Evolutionary conservation across 2,113 vertebrate species (phyloP).

Genomic region (Centropus unirufus): DNA sequence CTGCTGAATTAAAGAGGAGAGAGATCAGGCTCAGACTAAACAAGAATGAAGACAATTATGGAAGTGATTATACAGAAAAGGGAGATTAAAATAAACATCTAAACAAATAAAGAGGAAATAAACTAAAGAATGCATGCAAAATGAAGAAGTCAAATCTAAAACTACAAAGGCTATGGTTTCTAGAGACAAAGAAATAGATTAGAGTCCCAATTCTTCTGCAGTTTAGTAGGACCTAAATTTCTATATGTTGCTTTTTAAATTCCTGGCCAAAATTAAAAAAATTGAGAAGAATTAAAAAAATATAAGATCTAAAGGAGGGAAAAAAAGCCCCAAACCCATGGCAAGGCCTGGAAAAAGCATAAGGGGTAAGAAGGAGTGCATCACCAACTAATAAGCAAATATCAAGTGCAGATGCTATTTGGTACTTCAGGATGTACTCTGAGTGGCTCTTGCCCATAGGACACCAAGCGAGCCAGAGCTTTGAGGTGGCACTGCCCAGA

Average conservation of each 20-base stretch:
- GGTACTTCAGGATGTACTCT: neutral
- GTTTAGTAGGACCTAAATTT: neutral
- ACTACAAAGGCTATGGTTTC: conserved; percentile 4
- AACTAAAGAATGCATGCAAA: conserved; percentile 28
- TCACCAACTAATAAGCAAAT: neutral
- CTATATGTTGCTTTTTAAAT: neutral
- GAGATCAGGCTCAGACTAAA: conserved; percentile 17
- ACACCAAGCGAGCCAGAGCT: neutral
- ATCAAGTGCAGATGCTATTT: neutral
- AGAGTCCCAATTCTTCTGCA: neutral
- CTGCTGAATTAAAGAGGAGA: conserved; percentile 41
- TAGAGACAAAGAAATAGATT: conserved; percentile 12
- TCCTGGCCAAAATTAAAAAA: neutral
- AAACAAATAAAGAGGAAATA: conserved; percentile 57
- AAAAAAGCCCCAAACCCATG: fast-evolving
- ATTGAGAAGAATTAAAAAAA: neutral
- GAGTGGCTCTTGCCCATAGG: neutral
- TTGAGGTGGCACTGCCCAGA: neutral
- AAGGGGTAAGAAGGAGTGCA: neutral
- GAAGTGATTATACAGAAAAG: conserved; percentile 45
- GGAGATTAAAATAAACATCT: conserved; percentile 55
- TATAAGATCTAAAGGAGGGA: neutral
- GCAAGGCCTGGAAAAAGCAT: neutral
- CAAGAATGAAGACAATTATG: neutral
- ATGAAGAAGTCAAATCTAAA: conserved; percentile 22